A percentile compares a stretch with the other conserved stretches of the same genome.
Conservation (phyloP, 1,140 invertebrate species). For the Caenorhabditis remanei region DNA sequence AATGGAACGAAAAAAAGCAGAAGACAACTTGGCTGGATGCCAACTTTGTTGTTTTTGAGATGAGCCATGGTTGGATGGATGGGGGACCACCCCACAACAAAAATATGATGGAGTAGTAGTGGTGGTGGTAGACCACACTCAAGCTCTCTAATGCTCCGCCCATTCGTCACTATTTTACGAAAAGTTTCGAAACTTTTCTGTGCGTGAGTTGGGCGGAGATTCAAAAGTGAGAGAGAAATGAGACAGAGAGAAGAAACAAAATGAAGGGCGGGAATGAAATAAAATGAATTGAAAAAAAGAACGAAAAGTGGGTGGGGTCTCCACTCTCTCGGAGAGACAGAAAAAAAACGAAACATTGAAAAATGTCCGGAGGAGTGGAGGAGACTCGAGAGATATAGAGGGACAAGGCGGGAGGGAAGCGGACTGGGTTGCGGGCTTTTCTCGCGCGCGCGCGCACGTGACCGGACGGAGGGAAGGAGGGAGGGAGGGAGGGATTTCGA, state of each 20-base stretch:
- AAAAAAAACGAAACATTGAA: slow-evolving; percentile 41
- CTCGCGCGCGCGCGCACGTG: slow-evolving; percentile 46
- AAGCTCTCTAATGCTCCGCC: not conserved
- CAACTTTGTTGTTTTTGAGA: slow-evolving; percentile 50
- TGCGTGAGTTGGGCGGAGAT: not conserved
- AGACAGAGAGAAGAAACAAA: not conserved
- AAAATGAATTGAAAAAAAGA: too few species aligned
- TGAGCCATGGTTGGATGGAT: slow-evolving; percentile 20
- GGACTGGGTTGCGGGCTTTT: slow-evolving; percentile 40
- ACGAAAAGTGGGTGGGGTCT: slow-evolving; percentile 30
- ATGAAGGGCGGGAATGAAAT: not conserved
- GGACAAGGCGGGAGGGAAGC: slow-evolving; percentile 37
- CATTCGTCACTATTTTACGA: slow-evolving; percentile 31
- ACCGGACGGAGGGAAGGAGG: slow-evolving; percentile 39
- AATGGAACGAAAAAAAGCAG: slow-evolving; percentile 21
- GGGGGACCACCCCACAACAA: slow-evolving; percentile 22
- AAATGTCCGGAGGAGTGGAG: slow-evolving; percentile 9
- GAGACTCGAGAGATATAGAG: not conserved
- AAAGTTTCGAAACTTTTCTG: slow-evolving; percentile 29
- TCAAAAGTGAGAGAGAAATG: not conserved
- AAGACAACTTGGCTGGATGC: slow-evolving; percentile 15
- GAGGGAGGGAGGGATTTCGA: slow-evolving; percentile 37
- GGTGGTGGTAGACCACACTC: not conserved
- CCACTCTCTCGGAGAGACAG: not conserved
- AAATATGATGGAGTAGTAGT: slow-evolving; percentile 29